Evolutionary conservation across 2,888 invertebrate genomes (phyloP), one percentile per base, ranked within the genome.

Genomic region (Cremastobaeus sp.): DNA sequence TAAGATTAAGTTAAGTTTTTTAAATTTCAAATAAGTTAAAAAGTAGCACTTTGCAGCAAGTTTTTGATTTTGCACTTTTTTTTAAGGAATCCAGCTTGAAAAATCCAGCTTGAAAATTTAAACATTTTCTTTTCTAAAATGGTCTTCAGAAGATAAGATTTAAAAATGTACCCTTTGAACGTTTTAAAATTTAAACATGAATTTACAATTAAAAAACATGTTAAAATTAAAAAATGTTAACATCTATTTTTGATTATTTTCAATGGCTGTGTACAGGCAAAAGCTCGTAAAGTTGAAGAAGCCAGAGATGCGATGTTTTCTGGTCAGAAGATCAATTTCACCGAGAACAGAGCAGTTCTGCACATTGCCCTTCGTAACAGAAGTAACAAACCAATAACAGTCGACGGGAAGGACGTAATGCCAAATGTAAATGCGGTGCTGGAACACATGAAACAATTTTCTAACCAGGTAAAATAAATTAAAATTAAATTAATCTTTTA

Each of bases 321-420:
- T 73, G 99, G 98, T n/a, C 91, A 95, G 82, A 96, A 95, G 88
- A 99, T 99, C 77, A 99, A 99, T 89, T 96, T 97, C 85, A 99
- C 99, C 0, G 99, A 99, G 88, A 92, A 95, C 85, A 92, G 99
- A 57, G 95, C 99, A 11, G 99, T 99, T 0, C 89, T 99, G 5
- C 99, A 99, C 87, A 90, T 95, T 12, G 99, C 99, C 1, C 90
- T 99, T 37, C 92, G 99, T 57, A 98, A 99, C 88, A 91, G 96
- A 45, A 89, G 91, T 73, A 95, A 95, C 87, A 89, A 88, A 5
- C 93, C 96, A 0, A 95, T 99, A 79, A 74, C 93, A 12, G 93
- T 98, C 1, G 93, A 95, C 85, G 95, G 94, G 2, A 91, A 93
- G 85, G 96, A 99, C 90, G 96, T 99, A 0, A 96, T 95, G 90